Conservation (phyloP, 2,797 vertebrate species). For the Lutjanus argentimaculatus region DNA sequence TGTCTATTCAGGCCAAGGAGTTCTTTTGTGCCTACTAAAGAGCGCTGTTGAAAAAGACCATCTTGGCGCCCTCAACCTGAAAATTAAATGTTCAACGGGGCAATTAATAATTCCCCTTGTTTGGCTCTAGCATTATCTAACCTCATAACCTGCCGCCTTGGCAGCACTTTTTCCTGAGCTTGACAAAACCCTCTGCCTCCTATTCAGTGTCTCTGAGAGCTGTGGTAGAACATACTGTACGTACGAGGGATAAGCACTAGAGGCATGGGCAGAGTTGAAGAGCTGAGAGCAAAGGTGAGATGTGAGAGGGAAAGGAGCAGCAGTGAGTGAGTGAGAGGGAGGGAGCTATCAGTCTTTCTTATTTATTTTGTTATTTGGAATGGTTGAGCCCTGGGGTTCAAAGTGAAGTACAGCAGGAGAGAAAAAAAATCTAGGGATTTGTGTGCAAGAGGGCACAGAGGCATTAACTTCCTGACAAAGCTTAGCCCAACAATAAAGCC, state of each 20-base stretch:
- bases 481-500: slow-evolving; percentile 74
- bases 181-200: slow-evolving; percentile 54
- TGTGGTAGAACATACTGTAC: slow-evolving; percentile 4
- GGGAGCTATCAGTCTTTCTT: slow-evolving; percentile 41
- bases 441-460: slow-evolving; percentile 67
- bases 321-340: slow-evolving; percentile 28
- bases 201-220: slow-evolving; percentile 37
- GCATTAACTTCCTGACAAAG: slow-evolving; percentile 77
- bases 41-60: slow-evolving; percentile 54
- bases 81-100: slow-evolving; percentile 80
- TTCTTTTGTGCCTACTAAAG: slow-evolving; percentile 60
- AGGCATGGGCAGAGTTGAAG: slow-evolving; percentile 18
- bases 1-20: slow-evolving; percentile 51
- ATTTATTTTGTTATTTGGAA: slow-evolving; percentile 66
- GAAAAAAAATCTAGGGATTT: slow-evolving; percentile 67
- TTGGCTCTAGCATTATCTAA: slow-evolving; percentile 68
- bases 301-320: slow-evolving; percentile 24
- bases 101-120: slow-evolving; percentile 76
- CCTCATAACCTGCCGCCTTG: slow-evolving; percentile 56
- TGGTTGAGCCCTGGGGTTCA: slow-evolving; percentile 60
- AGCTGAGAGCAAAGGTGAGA: slow-evolving; percentile 37
- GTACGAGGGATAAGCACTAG: slow-evolving; percentile 31
- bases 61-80: slow-evolving; percentile 78
- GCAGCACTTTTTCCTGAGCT: slow-evolving; percentile 57
- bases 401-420: slow-evolving; percentile 58